Conservation (phyloP, 2,888 invertebrate species). For the Malthinus seriepunctatus region DNA sequence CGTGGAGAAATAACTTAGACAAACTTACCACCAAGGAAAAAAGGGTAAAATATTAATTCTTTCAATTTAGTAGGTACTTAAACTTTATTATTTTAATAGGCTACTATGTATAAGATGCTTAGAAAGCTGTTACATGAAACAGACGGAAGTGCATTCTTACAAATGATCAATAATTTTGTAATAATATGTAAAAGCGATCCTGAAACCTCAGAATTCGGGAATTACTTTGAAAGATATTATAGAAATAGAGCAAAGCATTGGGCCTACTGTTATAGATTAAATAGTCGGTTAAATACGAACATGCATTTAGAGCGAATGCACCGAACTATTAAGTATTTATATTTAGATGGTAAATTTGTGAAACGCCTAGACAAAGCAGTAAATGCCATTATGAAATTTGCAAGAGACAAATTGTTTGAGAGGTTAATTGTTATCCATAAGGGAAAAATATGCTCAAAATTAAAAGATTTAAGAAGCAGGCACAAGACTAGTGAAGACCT, state of each 20-base stretch:
- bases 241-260: neutral
- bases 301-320: slow-evolving; percentile 5
- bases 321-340: slow-evolving; percentile 1
- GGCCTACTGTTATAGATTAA: slow-evolving; percentile 9
- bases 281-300: slow-evolving; percentile 2
- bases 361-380: slow-evolving; percentile 9
- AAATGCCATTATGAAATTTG: slow-evolving; percentile 33
- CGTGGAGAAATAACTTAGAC: slow-evolving; percentile 18
- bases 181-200: neutral
- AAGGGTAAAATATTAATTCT: neutral
- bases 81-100: slow-evolving; percentile 9
- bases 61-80: neutral
- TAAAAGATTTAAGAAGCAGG: slow-evolving; percentile 6
- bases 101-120: neutral
- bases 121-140: slow-evolving; percentile 5
- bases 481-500: slow-evolving; percentile 16
- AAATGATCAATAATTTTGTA: neutral
- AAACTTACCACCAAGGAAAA: slow-evolving; percentile 18
- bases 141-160: slow-evolving; percentile 1
- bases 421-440: slow-evolving; percentile 24
- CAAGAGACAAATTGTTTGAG: slow-evolving; percentile 34
- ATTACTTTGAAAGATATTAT: neutral
- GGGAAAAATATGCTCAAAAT: slow-evolving; percentile 17
- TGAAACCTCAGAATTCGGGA: neutral
- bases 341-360: neutral